Base-by-base conservation (phyloP, 2,888 invertebrate genomes). In the Pantelozetes paolii region DNA sequence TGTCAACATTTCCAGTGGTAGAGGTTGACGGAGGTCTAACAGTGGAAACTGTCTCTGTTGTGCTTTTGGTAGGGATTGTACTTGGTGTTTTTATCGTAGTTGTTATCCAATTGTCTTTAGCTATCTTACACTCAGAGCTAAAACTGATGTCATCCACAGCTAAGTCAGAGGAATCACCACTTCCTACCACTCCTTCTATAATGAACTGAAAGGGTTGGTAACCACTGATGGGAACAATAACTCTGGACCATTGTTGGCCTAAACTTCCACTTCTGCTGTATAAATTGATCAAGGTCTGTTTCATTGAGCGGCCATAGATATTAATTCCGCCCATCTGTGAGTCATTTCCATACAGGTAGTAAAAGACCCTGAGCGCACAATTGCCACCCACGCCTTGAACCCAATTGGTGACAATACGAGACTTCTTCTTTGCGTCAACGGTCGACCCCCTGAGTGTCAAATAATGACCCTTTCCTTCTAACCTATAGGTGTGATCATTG, bases 131-230 rank as follows among this genome's bases (percentile, higher is more conserved):
- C 5, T 45, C 73, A 18, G 26, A 8, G 28, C 32, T 30, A 1
- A 73, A 32, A 20, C 36, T 54, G 23, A 73, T 42, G 45, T 73
- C 73, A 54, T 73, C 73, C 20, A 73, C 30, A 15, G 73, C 73
- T 20, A 73, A 67, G 26, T 36, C 67, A 3, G 57, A 42, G 11
- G 50, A n/a, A 20, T 23, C 26, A 28, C 67, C 45, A 5, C 2
- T 28, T 11, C 36, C 45, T 5, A 73, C 15, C 13, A 30, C 1
- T 28, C 73, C 73, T 69, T 73, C 73, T 42, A 73, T 73, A 13
- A 73, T n/a, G 23, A 73, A 32, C 20, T 73, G 73, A 32, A 73
- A 59, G 28, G 59, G 59, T n/a, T 1, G 1, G 2, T 20, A 18
- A 28, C 32, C n/a, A 6, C 30, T 59, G 20, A 59, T 13, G 2